Percentiles rank a stretch among this genome's conserved stretches.
Conservation (phyloP, 2,113 vertebrate genomes). For the Australoheros scitulus region DNA sequence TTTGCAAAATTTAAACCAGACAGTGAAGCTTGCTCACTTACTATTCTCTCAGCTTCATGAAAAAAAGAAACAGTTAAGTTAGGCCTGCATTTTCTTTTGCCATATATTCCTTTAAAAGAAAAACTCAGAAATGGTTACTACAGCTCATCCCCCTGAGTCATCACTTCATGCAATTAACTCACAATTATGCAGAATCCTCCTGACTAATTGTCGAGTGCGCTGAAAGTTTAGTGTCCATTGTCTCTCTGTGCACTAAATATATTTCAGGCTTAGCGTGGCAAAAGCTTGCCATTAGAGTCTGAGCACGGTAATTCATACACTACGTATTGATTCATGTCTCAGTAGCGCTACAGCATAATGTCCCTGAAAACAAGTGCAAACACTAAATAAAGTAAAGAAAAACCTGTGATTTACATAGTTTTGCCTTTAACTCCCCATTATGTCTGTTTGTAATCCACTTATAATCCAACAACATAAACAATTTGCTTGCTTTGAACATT, state of each 20-base stretch:
- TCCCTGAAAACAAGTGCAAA: conserved; percentile 24
- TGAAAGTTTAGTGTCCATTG: conserved; percentile 21
- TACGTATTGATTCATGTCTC: conserved; percentile 65
- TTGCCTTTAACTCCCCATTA: conserved; percentile 14
- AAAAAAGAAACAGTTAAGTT: background rate
- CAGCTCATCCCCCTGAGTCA: background rate
- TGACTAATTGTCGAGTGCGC: background rate
- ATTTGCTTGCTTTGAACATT: conserved; percentile 3
- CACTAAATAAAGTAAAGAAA: conserved; percentile 36
- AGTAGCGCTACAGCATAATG: conserved; percentile 50
- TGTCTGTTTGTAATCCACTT: conserved; percentile 16
- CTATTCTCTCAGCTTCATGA: background rate
- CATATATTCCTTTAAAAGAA: background rate
- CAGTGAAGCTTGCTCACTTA: background rate
- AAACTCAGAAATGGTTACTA: background rate
- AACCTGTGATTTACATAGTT: conserved; percentile 12
- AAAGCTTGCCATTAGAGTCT: conserved; percentile 41
- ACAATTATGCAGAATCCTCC: background rate
- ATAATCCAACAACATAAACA: background rate
- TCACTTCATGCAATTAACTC: background rate
- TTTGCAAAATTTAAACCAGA: background rate
- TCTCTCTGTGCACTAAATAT: conserved; percentile 33
- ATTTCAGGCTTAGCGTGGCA: conserved; percentile 22
- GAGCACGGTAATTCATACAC: conserved; percentile 51
- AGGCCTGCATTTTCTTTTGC: background rate